Evolutionary conservation across 92 coral and sea anemone genomes (phyloP).

Genomic region (Plumapathes pennacea): DNA sequence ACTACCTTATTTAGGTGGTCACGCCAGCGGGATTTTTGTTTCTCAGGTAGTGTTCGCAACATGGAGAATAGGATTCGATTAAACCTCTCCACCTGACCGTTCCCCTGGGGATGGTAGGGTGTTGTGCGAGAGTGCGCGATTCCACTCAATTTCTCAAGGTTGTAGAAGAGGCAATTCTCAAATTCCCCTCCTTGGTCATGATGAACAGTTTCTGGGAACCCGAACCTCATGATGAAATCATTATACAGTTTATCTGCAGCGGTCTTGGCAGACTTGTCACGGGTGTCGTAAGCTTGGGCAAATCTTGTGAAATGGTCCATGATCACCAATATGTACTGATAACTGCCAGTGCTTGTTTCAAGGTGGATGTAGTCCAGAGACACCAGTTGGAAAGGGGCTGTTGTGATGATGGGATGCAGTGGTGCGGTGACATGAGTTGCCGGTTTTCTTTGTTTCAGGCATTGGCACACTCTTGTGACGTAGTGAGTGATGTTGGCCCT

Average conservation of each 20-base stretch:
- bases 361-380: conserved; percentile 40
- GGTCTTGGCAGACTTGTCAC: conserved; percentile 30
- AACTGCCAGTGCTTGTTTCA: conserved; percentile 27
- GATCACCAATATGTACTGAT: conserved; percentile 34
- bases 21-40: conserved; percentile 65
- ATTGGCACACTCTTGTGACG: conserved; percentile 20
- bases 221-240: conserved; percentile 41
- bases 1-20: conserved; percentile 60
- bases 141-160: conserved; percentile 56
- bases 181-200: conserved; percentile 60
- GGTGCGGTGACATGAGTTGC: conserved; percentile 8
- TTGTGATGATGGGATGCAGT: conserved; percentile 23
- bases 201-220: conserved; percentile 35
- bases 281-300: conserved; percentile 34
- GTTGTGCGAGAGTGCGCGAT: conserved; percentile 50
- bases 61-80: conserved; percentile 55
- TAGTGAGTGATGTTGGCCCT: conserved; percentile 29
- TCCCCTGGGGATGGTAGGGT: conserved; percentile 51
- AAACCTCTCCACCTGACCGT: conserved; percentile 47
- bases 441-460: conserved; percentile 37
- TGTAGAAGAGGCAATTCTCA: conserved; percentile 53
- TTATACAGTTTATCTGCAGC: conserved; percentile 41
- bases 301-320: conserved; percentile 40
- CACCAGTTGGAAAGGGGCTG: conserved; percentile 46
- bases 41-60: conserved; percentile 47